A percentile compares a stretch with the other conserved stretches of the same genome.
phyloP scores from a whole-genome alignment of 2,888 invertebrate genomes.

The Priocnemis perturbator region DNA sequence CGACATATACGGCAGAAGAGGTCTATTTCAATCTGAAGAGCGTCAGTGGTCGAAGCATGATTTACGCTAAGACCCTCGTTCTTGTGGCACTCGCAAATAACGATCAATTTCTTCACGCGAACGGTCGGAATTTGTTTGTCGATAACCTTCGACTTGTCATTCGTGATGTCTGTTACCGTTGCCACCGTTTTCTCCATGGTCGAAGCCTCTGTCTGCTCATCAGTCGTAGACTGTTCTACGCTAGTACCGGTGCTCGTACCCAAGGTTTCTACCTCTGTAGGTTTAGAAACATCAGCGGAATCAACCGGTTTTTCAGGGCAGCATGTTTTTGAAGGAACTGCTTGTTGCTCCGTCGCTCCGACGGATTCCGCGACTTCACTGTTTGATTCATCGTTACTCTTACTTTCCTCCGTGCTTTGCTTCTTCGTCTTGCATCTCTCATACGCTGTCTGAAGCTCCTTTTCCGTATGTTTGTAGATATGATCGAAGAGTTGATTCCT shows the following conservation, averaged over 20 bases:
- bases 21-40: slow-evolving; percentile 66
- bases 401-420: background rate
- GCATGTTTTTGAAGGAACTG: too few relatives aligned
- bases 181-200: too few relatives aligned
- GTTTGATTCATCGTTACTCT: background rate
- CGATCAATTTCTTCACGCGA: slow-evolving; percentile 16
- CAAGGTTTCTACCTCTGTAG: too few relatives aligned
- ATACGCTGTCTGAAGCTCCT: slow-evolving; percentile 59
- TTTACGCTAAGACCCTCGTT: slow-evolving; percentile 30
- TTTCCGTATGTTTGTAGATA: slow-evolving; percentile 60
- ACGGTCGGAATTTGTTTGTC: too few relatives aligned
- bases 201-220: too few relatives aligned
- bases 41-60: slow-evolving; percentile 23
- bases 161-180: too few relatives aligned
- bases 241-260: too few relatives aligned
- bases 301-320: too few relatives aligned
- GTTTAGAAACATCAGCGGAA: too few relatives aligned
- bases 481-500: slow-evolving; percentile 58
- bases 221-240: too few relatives aligned
- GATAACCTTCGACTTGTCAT: too few relatives aligned
- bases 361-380: too few relatives aligned
- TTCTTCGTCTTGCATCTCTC: slow-evolving; percentile 24
- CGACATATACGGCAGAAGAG: slow-evolving; percentile 62
- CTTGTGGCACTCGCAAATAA: slow-evolving; percentile 63
- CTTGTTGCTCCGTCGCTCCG: background rate